Evolutionary conservation across 1,140 invertebrate species (phyloP), one percentile per base, ranked within the genome.

Genomic region (Achroia grisella): DNA sequence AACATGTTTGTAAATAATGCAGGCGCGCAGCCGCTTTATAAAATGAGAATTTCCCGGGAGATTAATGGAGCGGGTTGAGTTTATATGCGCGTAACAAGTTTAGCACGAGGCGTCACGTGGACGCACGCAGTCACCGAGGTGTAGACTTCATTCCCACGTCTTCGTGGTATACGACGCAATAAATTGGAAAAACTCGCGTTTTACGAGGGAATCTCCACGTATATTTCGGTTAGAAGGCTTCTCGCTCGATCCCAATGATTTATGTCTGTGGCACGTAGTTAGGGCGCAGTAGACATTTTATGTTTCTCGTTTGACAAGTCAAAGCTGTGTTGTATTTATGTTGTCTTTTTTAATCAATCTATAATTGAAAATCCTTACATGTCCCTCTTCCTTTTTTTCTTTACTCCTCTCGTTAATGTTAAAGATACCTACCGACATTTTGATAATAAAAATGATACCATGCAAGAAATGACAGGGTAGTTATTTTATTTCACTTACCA

Each of bases 181-280:
- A 56, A 61, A 49, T 11, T 13, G 40, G 35, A 52, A 60, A 56
- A 56, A 52, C 43, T 48, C 47, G 29, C 39, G 28, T 50, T 61
- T 61, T 61, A 61, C 58, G 58, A 53, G 50, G 32, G 50, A 61
- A 53, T 56, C 58, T 51, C 39, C 52, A 50, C 46, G 44, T 56
- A 44, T 37, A 49, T 60, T 45, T 45, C 9, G 43, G 37, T 36
- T 50, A 31, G 6, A 47, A 39, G 46, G 51, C 46, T 34, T 15
- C 23, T 12, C 32, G 45, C 17, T 14, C n/a, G 33, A 48, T 42
- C 39, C 32, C 30, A 52, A 60, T 60, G 52, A 60, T 55, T 55
- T 45, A 51, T 34, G 50, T 50, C 35, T 15, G 37, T 13, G 30
- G 45, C 48, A 39, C 40, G 44, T 27, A 13, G 44, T 40, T 46